These are phyloP conservation scores for Pseudorectes ferrugineus DNA, from an alignment of 2,113 vertebrate species.

Conservation along the genomic window DNA sequence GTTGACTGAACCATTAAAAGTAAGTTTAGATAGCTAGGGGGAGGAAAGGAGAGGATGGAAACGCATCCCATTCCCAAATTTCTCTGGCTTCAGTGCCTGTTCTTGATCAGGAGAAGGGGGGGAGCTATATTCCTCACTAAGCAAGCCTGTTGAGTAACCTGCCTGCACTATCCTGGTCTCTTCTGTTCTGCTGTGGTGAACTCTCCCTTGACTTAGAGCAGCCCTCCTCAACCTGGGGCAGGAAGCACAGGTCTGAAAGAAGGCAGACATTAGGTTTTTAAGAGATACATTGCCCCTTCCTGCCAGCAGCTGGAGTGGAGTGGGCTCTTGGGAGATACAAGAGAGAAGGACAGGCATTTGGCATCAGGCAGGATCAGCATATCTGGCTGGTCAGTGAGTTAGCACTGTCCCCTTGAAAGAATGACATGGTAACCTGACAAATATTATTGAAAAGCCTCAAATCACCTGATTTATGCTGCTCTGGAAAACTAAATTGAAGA, in stretches of 20 bases:
- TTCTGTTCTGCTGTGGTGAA: neutral
- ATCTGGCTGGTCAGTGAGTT: neutral
- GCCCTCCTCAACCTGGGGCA: neutral
- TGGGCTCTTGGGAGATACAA: neutral
- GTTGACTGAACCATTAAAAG: conserved; percentile 39
- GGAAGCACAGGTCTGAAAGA: neutral
- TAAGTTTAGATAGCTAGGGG: conserved; percentile 33
- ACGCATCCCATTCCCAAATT: neutral
- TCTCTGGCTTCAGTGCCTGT: neutral
- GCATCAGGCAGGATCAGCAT: neutral
- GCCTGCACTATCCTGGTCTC: neutral
- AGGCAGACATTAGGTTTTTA: neutral
- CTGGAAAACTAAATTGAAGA: neutral
- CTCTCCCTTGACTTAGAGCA: neutral
- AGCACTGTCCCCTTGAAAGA: neutral
- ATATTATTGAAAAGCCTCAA: neutral
- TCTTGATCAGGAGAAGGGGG: neutral
- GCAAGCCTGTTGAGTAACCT: neutral
- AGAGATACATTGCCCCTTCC: neutral
- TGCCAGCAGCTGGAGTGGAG: neutral
- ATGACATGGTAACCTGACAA: neutral
- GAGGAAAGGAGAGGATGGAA: neutral
- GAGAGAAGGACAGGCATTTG: neutral
- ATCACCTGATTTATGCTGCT: neutral
- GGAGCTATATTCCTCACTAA: neutral